These are phyloP conservation scores for Kradibia gibbosae DNA, from an alignment of 1,140 invertebrate species.

Conservation along the genomic window DNA sequence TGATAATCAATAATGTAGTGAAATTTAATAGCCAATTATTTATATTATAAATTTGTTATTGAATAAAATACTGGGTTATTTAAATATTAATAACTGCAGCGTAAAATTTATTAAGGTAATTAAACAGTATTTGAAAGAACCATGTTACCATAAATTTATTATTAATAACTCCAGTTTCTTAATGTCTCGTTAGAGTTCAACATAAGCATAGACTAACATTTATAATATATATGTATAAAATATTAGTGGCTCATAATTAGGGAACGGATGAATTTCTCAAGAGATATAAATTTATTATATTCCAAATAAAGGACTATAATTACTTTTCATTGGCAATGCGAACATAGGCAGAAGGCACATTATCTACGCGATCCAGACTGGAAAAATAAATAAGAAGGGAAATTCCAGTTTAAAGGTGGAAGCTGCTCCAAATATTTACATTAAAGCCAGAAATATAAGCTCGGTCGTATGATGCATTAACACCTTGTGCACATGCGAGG, in stretches of 20 bases:
- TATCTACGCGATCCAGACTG: background rate
- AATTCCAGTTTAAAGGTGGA: background rate
- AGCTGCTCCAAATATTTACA: background rate
- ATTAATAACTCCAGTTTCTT: background rate
- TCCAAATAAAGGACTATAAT: no score
- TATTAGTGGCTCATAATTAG: no score
- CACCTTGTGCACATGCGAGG: background rate
- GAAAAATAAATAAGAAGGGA: background rate
- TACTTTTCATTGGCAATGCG: no score
- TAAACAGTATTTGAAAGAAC: background rate
- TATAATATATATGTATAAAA: no score
- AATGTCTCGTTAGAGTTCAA: no score
- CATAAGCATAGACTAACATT: no score
- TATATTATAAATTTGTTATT: background rate
- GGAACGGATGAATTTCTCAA: no score
- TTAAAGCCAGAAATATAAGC: background rate
- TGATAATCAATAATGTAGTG: background rate
- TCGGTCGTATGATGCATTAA: background rate
- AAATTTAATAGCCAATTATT: constrained; percentile 3
- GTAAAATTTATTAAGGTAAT: background rate
- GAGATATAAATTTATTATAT: no score
- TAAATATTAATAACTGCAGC: background rate
- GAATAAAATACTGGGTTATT: background rate
- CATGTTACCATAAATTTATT: background rate
- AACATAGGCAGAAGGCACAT: no score